These are phyloP conservation scores for Hafferia zeledoni DNA, from an alignment of 2,797 vertebrate genomes.

Conservation along the genomic window DNA sequence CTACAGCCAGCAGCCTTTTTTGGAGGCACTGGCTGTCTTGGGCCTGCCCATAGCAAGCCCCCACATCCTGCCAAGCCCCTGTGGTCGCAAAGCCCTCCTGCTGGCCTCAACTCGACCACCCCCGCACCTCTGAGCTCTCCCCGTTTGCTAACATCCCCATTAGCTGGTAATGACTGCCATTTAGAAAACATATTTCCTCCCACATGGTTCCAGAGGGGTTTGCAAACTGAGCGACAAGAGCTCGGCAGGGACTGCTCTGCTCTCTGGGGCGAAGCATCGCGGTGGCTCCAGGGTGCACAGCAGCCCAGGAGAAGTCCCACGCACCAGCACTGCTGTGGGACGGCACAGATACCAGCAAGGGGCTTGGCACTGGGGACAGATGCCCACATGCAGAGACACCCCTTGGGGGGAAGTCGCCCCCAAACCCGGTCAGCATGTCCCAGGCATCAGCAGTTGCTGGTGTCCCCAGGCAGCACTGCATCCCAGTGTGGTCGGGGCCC, in stretches of 20 bases:
- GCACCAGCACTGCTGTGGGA: background rate
- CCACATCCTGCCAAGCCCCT: background rate
- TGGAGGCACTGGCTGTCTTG: background rate
- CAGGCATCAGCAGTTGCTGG: fast-evolving
- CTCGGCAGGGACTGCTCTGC: slow-evolving; percentile 7
- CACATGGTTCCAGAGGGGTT: slow-evolving; percentile 58
- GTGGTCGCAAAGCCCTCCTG: background rate
- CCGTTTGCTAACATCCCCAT: slow-evolving; percentile 41
- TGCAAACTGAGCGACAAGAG: slow-evolving; percentile 40
- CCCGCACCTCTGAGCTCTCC: background rate
- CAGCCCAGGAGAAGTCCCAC: background rate
- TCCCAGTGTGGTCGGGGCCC: fast-evolving
- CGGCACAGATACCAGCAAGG: background rate
- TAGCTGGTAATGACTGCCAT: slow-evolving; percentile 63
- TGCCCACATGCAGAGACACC: background rate
- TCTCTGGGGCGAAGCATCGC: background rate
- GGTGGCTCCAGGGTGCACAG: background rate
- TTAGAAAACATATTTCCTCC: slow-evolving; percentile 69
- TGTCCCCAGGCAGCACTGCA: background rate
- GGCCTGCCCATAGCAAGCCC: background rate
- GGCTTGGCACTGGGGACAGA: background rate
- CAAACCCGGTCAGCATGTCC: background rate
- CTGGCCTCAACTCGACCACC: background rate
- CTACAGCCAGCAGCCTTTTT: background rate
- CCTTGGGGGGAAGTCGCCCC: background rate